Evolutionary conservation across 2,888 invertebrate genomes (phyloP).

Genomic region (Thera britannica): DNA sequence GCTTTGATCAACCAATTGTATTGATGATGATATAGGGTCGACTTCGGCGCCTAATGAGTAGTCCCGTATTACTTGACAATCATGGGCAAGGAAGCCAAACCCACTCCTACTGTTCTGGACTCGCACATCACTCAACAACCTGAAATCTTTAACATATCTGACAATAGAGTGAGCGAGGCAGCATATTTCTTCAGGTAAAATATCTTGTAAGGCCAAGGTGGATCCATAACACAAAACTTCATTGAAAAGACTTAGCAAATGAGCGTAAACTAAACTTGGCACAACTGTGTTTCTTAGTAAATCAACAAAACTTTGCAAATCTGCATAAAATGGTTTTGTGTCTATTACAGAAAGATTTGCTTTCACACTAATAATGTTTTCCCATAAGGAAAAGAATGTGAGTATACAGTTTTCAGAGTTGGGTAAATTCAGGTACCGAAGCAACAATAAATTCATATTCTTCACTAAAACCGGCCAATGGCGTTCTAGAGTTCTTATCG

Average conservation of each 20-base stretch:
- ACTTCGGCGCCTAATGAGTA: conserved; percentile 71
- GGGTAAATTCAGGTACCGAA: conserved; percentile 83
- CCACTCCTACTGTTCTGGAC: conserved; percentile 74
- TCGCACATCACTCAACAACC: conserved; percentile 86
- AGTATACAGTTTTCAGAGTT: conserved; percentile 89
- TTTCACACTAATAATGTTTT: conserved; percentile 95
- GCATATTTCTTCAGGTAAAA: conserved; percentile 94
- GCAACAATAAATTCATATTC: conserved; percentile 86
- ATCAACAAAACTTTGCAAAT: conserved; percentile 91
- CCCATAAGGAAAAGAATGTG: conserved; percentile 94
- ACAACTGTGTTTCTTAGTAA: conserved; percentile 88
- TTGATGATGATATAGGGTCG: conserved; percentile 65
- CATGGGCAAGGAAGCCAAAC: conserved; percentile 77
- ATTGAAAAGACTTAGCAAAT: conserved; percentile 93
- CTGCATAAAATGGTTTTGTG: conserved; percentile 94
- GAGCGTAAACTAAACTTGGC: conserved; percentile 93
- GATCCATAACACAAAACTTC: conserved; percentile 96
- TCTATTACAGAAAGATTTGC: conserved; percentile 95
- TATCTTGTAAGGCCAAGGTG: conserved; percentile 94
- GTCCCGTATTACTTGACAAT: conserved; percentile 69
- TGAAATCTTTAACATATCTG: conserved; percentile 93
- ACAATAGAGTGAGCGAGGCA: conserved; percentile 93
- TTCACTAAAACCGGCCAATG: conserved; percentile 93
- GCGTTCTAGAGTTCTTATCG: conserved; percentile 92
- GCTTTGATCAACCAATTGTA: conserved; percentile 76